Conservation (phyloP, 1,140 invertebrate species). For the Bombus polaris region DNA sequence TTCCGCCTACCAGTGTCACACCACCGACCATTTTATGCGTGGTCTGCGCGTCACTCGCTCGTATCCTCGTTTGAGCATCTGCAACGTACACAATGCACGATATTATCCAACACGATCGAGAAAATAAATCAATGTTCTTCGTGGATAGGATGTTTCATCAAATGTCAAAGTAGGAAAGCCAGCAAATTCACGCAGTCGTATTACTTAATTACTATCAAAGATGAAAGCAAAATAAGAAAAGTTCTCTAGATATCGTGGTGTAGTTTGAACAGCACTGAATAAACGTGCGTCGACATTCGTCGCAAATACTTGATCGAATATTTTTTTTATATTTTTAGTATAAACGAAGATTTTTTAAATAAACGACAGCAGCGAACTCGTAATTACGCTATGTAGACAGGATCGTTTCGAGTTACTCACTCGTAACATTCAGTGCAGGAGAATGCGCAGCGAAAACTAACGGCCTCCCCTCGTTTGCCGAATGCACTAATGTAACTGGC, state of each 20-base stretch:
- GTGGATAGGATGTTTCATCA: neutral
- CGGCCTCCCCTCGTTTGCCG: constrained; percentile 79
- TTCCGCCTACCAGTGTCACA: constrained; percentile 79
- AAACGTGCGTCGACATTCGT: neutral
- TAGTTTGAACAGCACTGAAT: neutral
- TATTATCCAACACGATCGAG: neutral
- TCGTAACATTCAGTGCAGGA: constrained; percentile 76
- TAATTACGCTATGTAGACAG: neutral
- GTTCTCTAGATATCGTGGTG: neutral
- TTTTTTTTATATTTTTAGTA: too few relatives aligned
- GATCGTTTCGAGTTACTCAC: constrained; percentile 69
- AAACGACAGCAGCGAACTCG: neutral
- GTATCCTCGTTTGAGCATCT: constrained; percentile 80
- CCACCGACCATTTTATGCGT: constrained; percentile 81
- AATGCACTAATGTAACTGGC: constrained; percentile 80
- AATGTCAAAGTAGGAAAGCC: neutral
- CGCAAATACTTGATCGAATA: too few relatives aligned
- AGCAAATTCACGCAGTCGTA: neutral
- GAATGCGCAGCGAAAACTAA: constrained; percentile 79
- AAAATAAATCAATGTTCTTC: neutral
- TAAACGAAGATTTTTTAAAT: neutral
- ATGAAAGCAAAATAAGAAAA: too few relatives aligned
- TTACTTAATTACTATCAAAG: neutral
- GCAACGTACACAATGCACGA: constrained; percentile 29
- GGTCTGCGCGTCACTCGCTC: constrained; percentile 77